Base-by-base conservation (phyloP, 2,113 vertebrate species). In the Clinocottus analis region DNA sequence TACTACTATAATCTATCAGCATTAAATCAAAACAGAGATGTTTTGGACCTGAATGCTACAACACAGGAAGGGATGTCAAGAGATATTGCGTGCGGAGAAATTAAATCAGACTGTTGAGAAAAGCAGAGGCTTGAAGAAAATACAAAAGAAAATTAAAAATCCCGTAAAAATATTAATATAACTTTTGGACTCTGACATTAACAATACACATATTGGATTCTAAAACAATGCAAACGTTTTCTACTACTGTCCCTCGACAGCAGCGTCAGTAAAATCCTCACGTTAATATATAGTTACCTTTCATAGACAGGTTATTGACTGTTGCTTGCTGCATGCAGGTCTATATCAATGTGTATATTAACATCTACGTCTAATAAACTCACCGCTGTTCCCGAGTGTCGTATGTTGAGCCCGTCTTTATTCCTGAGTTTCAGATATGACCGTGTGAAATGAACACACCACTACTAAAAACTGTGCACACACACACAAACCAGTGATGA, bases 391-490 rank as follows among this genome's bases (percentile, higher is more conserved):
- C 74, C 73, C 59, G 58, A 47, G 77, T 35, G 56, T 79, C 8
- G 41, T 68, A 39, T 53, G 51, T 66, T 31, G 83, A 77, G 87
- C 55, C 77, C 31, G 58, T 84, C 82, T 85, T 86, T 79, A 80
- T 91, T 70, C 76, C 80, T 78, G 72, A 84, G 89, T 58, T 87
- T 75, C 66, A 75, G 75, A 58, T 81, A 81, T 61, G 73, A 86
- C 43, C 72, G 70, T 75, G 72, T 60, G 25, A 49, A 37, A 23
- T 58, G 63, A 49, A 71, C 71, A 60, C 59, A 41, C 64, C 19
- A 66, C 6, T 53, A 9, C 39, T 66, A 53, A 39, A 58, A 62
- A 67, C n/a, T 31, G 4, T 5, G 47, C 47, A 35, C 69, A 45
- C 16, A 64, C 39, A 65, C 65, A 53, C 47, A 75, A 35, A 41